phyloP scores from a whole-genome alignment of 2,113 vertebrate species.

The Esox niger region DNA sequence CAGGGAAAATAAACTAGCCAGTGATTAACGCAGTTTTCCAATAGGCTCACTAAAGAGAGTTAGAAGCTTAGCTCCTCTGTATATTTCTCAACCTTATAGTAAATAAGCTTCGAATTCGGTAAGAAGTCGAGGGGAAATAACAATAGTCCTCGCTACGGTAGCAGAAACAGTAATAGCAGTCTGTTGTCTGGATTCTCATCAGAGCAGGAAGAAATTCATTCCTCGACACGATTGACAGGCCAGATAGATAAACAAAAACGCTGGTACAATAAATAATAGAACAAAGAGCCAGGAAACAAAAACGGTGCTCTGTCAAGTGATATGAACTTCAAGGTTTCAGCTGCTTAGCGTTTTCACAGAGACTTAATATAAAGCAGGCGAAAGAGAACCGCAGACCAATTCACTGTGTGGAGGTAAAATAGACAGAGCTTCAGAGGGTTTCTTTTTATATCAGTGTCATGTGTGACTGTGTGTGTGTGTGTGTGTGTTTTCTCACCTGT shows the following conservation, averaged over 20 bases:
- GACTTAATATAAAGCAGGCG: background rate
- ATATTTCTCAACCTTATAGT: too few species aligned
- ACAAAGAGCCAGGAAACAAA: background rate
- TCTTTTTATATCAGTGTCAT: conserved; percentile 68
- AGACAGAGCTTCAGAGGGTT: conserved; percentile 14
- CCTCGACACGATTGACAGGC: background rate
- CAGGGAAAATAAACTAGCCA: too few species aligned
- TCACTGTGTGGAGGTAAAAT: conserved; percentile 6
- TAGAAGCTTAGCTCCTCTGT: too few species aligned
- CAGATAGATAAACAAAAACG: background rate
- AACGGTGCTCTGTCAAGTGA: background rate
- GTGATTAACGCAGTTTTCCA: too few species aligned
- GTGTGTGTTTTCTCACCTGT: too few species aligned
- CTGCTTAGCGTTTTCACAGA: background rate
- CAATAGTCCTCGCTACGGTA: too few species aligned
- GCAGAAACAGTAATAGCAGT: too few species aligned
- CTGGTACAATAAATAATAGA: background rate
- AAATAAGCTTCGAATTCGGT: too few species aligned
- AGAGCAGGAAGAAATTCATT: background rate
- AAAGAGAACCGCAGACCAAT: background rate
- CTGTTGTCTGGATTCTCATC: background rate
- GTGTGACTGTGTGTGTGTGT: too few species aligned
- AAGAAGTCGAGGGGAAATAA: too few species aligned
- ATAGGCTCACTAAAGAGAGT: too few species aligned
- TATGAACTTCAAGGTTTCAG: background rate